Evolutionary conservation across 1,140 invertebrate species (phyloP), one percentile per base, ranked within the genome.

Genomic region (Drosophila triauraria): DNA sequence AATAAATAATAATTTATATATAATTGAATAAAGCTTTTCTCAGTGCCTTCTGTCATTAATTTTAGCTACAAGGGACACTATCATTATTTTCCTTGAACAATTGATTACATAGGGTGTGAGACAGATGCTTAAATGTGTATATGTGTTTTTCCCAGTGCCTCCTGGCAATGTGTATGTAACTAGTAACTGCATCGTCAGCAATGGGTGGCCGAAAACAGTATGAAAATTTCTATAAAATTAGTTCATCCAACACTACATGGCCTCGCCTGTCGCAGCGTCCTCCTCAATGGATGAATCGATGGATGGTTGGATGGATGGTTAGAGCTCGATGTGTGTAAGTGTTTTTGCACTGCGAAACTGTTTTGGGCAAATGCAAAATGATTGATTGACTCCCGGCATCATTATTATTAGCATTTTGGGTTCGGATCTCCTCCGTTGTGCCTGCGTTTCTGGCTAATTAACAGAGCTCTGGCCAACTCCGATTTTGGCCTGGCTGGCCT

Each of bases 381-480:
- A 88, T 88, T 88, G 85, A 88, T 88, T 85, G 71, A 82, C 75
- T 81, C 75, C 77, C 25, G 62, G 70, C 78, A 84, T 81, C 78
- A 82, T 90, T 82, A 90, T 90, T 85, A 78, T 81, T 72, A 72
- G 53, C 69, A 51, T 72, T 74, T 72, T 83, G 43, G 65, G 51
- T 38, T 60, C 23, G 51, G 17, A 46, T 68, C 69, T 60, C 35
- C 35, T 23, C 59, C 69, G 77, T 81, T 87, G 78, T 75, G 75
- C 59, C 62, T 79, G 62, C 83, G 76, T 58, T 85, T 87, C 75
- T 80, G 80, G 78, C 64, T 79, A 88, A 88, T 88, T 90, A 91
- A 90, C 83, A 83, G 20, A 83, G 40, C 75, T 53, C 56, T 35
- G 67, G 10, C 65, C 67, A 70, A n/a, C 68, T 72, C 46, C 25